Conservation (phyloP, 2,113 vertebrate genomes). For the Aptenodytes forsteri region DNA sequence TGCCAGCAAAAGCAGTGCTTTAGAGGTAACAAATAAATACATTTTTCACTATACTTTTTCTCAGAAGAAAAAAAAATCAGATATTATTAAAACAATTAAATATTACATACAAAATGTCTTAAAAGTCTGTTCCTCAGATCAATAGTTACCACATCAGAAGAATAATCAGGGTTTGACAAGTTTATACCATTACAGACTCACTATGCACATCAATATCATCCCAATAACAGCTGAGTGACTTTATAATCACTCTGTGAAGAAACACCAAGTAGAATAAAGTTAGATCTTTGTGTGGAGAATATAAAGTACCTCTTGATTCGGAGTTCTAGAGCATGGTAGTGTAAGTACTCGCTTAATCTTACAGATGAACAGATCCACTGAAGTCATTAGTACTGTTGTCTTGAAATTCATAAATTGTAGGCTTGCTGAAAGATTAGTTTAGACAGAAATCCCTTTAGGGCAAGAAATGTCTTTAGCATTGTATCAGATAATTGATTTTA, state of each 20-base stretch:
- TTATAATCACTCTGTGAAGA: background rate
- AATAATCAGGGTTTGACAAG: background rate
- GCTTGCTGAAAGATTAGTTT: background rate
- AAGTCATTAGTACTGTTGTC: background rate
- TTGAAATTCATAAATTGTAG: background rate
- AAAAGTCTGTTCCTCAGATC: background rate
- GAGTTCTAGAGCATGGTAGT: background rate
- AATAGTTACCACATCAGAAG: background rate
- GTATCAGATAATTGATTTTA: background rate
- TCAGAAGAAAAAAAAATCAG: background rate
- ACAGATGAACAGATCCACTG: background rate
- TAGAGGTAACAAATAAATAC: background rate
- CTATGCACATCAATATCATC: fast-evolving
- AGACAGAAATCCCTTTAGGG: background rate
- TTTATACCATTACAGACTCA: background rate
- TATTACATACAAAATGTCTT: background rate
- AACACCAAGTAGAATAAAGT: background rate
- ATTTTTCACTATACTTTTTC: background rate
- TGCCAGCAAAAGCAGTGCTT: background rate
- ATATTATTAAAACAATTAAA: background rate
- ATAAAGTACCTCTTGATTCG: background rate
- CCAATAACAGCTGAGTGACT: background rate
- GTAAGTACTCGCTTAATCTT: background rate
- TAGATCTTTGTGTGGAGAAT: background rate
- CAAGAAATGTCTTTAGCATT: background rate